phyloP scores from a whole-genome alignment of 2,888 invertebrate genomes.

The Sinhomidia bicolor region DNA sequence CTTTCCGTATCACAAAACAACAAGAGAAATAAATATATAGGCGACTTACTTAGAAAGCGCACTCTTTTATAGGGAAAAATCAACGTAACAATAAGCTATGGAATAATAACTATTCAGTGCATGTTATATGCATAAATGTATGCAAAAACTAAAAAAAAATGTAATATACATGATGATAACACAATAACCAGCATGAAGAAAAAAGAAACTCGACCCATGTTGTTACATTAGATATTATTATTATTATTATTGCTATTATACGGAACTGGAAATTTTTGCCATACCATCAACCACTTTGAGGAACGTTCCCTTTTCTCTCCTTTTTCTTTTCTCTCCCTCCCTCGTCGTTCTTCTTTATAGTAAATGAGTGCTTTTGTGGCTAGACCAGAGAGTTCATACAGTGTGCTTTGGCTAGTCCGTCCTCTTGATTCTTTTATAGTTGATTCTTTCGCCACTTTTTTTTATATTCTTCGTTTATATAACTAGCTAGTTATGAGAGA shows the following conservation, averaged over 20 bases:
- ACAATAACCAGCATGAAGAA: slow-evolving; percentile 49
- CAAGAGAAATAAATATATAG: slow-evolving; percentile 33
- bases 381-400: background rate
- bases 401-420: slow-evolving; percentile 33
- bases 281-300: slow-evolving; percentile 73
- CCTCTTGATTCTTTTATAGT: slow-evolving; percentile 57
- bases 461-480: slow-evolving; percentile 13
- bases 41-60: background rate
- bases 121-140: slow-evolving; percentile 23
- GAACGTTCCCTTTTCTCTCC: slow-evolving; percentile 59
- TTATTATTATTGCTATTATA: slow-evolving; percentile 57
- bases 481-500: slow-evolving; percentile 17
- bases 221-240: slow-evolving; percentile 55
- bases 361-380: slow-evolving; percentile 61
- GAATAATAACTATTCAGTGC: slow-evolving; percentile 4
- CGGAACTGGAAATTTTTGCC: slow-evolving; percentile 65
- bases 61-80: slow-evolving; percentile 17
- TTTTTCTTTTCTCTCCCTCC: background rate
- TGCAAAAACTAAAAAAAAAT: slow-evolving; percentile 4
- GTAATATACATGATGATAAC: slow-evolving; percentile 18
- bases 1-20: slow-evolving; percentile 45
- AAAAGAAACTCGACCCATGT: slow-evolving; percentile 54
- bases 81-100: slow-evolving; percentile 27
- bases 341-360: slow-evolving; percentile 51
- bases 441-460: slow-evolving; percentile 7